Conservation (phyloP, 53 echinoderm and acorn worm genomes). For the Actinopyga echinites region DNA sequence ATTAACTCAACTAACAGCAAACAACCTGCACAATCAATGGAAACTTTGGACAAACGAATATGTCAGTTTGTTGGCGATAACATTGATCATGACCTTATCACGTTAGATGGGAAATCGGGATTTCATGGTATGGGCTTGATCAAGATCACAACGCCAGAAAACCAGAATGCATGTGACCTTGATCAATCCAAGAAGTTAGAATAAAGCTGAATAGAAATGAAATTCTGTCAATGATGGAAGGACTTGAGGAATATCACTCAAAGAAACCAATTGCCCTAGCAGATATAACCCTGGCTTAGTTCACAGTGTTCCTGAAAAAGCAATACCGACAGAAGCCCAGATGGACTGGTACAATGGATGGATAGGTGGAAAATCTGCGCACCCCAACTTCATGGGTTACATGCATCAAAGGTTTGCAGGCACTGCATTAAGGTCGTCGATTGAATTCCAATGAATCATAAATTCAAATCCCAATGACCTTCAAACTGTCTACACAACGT, state of each 20-base stretch:
- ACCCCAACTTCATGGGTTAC: constrained; percentile 60
- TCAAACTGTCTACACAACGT: constrained; percentile 66
- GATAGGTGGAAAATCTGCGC: constrained; percentile 51
- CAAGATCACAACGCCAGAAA: constrained; percentile 69
- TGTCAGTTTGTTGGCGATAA: constrained; percentile 67
- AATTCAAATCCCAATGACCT: constrained; percentile 58
- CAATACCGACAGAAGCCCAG: constrained; percentile 46
- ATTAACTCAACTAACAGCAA: constrained; percentile 57
- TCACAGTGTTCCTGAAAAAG: constrained; percentile 56
- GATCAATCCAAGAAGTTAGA: constrained; percentile 58
- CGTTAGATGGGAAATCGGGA: constrained; percentile 56
- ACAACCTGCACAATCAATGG: background rate
- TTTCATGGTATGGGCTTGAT: constrained; percentile 78
- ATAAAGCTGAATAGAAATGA: constrained; percentile 57
- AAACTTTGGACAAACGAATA: background rate
- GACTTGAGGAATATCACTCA: constrained; percentile 64
- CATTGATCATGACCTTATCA: constrained; percentile 62
- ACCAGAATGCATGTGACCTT: constrained; percentile 62
- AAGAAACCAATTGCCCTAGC: constrained; percentile 61
- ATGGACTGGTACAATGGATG: constrained; percentile 71
- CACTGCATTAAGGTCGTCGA: constrained; percentile 54
- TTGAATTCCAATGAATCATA: constrained; percentile 57
- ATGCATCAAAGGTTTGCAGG: constrained; percentile 60
- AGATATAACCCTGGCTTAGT: constrained; percentile 60
- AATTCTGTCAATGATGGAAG: constrained; percentile 72